Evolutionary conservation across 2,797 vertebrate species (phyloP), one percentile per base, ranked within the genome.

Genomic region (Cyprinodon diabolis): DNA sequence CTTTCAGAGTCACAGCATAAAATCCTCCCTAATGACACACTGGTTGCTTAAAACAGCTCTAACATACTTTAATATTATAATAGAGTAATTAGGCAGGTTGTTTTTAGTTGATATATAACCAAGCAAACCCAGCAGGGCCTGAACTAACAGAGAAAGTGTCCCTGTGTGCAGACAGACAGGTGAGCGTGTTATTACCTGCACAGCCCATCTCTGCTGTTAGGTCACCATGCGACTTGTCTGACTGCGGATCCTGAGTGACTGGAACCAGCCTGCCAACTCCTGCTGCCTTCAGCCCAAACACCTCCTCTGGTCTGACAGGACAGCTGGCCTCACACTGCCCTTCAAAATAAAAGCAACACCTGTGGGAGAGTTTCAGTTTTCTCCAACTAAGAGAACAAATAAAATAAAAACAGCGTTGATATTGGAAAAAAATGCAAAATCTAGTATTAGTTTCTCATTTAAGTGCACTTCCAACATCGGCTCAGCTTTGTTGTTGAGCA

Each of bases 301-400:
- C 17, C 68, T 55, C 3, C 45, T 6, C 12, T 19, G 0, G 19
- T 48, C 68, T 9, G 45, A 2, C 72, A 76, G 9, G 65, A 69
- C 43, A 6, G 68, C 0, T 10, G 60, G 23, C 48, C 4, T 12
- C 8, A 10, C 7, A 1, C 6, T 2, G 0, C 8, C 3, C 78
- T 91, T 88, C 87, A 91, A 86, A 91, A 86, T 90, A 92, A 89
- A 84, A 70, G 5, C 37, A 21, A 62, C 35, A 11, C 4, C 6
- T 9, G 0, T 14, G 23, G 15, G 1, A 25, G 11, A 1, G 12
- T 37, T n/a, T 21, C 45, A 4, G 10, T n/a, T 43, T n/a, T n/a
- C 40, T 45, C 19, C 2, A 21, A 21, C 37, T 6, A n/a, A 6
- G 11, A 21, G 11, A 43, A 37, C 6, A 30, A 30, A 30, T 30